phyloP scores from a whole-genome alignment of 1,140 invertebrate genomes.

The Adelges cooleyi region DNA sequence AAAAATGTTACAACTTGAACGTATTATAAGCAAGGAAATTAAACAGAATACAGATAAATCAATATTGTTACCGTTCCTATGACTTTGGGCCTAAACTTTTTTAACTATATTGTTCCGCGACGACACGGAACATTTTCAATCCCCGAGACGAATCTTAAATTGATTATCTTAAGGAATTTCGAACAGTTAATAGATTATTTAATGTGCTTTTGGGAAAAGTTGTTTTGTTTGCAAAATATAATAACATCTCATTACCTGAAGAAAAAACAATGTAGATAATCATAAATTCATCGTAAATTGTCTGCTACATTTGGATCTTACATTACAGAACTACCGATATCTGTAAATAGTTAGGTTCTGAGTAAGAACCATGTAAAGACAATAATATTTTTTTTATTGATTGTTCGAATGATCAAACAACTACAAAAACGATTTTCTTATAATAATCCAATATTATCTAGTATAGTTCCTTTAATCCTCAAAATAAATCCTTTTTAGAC shows the following conservation, averaged over 20 bases:
- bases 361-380: neutral
- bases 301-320: neutral
- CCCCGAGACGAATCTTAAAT: neutral
- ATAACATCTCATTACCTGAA: neutral
- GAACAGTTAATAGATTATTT: neutral
- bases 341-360: neutral
- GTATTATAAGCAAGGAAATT: no score
- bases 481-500: neutral
- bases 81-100: no score
- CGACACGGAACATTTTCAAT: no score
- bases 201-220: neutral
- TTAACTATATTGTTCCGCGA: no score
- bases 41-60: no score
- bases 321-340: neutral
- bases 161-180: neutral
- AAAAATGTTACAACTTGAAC: no score
- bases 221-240: neutral
- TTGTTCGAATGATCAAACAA: neutral
- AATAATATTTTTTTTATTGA: neutral
- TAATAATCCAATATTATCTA: slow-evolving; percentile 1
- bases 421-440: neutral
- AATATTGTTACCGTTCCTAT: no score
- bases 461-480: neutral
- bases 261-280: neutral
- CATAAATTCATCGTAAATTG: neutral